Percentiles rank a stretch among this genome's conserved stretches.
phyloP scores from a whole-genome alignment of 37 sponge, comb jelly and placozoan genomes.

The Oscarella lobularis region DNA sequence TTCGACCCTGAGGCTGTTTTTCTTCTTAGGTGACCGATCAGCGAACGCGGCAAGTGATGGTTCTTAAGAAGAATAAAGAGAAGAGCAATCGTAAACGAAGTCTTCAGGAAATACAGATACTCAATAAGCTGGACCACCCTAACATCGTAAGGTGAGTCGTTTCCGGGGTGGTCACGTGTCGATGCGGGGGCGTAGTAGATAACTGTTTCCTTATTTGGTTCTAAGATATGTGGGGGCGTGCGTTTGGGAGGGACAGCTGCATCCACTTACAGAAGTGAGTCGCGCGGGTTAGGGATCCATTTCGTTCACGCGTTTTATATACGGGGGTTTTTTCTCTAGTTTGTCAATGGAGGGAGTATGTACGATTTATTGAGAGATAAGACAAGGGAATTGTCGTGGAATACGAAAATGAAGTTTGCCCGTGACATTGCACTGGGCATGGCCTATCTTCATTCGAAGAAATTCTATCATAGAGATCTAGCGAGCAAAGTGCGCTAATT shows the following conservation, averaged over 20 bases:
- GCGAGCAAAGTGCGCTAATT: background rate
- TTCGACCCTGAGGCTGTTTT: too few species aligned
- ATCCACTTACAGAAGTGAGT: constrained; percentile 71
- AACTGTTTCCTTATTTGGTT: too few species aligned
- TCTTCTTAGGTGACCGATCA: background rate
- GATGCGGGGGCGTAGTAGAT: background rate
- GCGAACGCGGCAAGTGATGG: background rate
- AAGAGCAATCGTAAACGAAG: background rate
- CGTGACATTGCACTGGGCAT: background rate
- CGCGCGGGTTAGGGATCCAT: background rate
- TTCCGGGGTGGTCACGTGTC: background rate
- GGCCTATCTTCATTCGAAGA: background rate
- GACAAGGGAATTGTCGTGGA: background rate
- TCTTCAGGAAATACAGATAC: background rate
- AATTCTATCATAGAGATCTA: background rate
- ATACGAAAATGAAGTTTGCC: background rate
- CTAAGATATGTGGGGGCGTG: constrained; percentile 53
- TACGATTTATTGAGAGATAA: background rate
- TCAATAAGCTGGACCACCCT: background rate
- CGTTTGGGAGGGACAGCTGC: constrained; percentile 58
- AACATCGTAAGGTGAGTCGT: background rate
- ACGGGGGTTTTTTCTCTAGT: background rate
- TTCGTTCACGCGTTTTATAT: too few species aligned
- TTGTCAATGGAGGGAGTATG: background rate
- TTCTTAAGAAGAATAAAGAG: background rate